Conservation (phyloP, 2,888 invertebrate genomes). For the Lepeophtheirus nordmannii region DNA sequence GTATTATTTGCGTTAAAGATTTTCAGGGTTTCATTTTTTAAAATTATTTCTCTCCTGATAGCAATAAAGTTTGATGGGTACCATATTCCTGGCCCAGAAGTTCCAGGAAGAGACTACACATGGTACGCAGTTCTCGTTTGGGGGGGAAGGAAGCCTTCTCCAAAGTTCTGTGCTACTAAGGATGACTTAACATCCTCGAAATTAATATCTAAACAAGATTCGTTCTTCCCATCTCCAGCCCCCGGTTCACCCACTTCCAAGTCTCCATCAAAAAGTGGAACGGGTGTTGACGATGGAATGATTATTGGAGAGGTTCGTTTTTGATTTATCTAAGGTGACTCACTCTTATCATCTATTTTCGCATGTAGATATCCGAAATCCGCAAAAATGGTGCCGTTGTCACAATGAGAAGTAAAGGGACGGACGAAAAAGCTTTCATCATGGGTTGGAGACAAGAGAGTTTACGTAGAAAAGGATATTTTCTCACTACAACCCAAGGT, state of each 20-base stretch:
- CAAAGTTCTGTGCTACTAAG: background rate
- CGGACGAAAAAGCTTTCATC: background rate
- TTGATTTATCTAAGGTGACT: too few species aligned
- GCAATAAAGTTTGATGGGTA: constrained; percentile 3
- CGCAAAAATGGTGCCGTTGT: constrained; percentile 18
- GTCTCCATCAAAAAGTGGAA: background rate
- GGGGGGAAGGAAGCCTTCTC: background rate
- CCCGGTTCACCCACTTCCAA: background rate
- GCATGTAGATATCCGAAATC: background rate
- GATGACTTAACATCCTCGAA: background rate
- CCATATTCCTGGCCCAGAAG: background rate
- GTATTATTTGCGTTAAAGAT: background rate
- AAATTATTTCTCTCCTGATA: background rate
- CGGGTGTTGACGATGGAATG: background rate
- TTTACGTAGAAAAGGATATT: background rate
- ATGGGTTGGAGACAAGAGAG: constrained; percentile 9
- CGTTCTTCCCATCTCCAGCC: background rate
- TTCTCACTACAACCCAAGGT: constrained; percentile 10
- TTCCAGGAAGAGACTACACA: background rate
- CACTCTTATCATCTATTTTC: too few species aligned
- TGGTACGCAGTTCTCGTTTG: constrained; percentile 1
- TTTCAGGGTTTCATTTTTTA: background rate
- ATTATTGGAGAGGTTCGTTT: background rate
- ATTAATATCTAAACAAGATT: background rate
- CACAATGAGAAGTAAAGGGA: background rate